Evolutionary conservation across 2,888 invertebrate species (phyloP).

Genomic region (Ptychoptera albimana): DNA sequence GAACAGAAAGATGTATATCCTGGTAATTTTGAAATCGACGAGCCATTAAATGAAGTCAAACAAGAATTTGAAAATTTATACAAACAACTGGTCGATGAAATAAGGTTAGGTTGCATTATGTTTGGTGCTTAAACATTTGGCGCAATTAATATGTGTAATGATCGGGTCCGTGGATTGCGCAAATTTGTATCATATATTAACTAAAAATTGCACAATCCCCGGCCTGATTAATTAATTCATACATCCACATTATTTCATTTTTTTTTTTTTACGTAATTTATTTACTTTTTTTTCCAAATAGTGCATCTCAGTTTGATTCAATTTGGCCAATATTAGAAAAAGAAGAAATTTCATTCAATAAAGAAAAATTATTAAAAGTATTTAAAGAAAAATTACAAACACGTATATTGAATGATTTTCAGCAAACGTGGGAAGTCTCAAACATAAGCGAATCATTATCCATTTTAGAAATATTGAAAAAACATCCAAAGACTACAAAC

Average conservation of each 20-base stretch:
- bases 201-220: conserved; percentile 2
- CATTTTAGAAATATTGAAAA: neutral
- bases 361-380: neutral
- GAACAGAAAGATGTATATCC: neutral
- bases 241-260: neutral
- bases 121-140: no score
- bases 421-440: conserved; percentile 1
- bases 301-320: neutral
- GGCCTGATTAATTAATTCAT: neutral
- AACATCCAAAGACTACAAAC: neutral
- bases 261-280: neutral
- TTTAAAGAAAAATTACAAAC: conserved; percentile 2
- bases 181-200: neutral
- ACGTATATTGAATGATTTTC: neutral
- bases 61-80: no score
- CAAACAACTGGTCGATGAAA: neutral
- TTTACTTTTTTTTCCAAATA: neutral
- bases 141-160: neutral
- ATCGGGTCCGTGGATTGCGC: neutral
- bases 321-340: neutral
- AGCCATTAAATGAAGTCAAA: neutral
- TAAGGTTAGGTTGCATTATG: neutral
- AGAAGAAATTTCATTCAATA: neutral
- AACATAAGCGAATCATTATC: neutral
- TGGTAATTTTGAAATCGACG: neutral